Percentiles rank a stretch among this genome's conserved stretches.
Conservation (phyloP, 1,140 invertebrate species). For the Apis laboriosa region DNA sequence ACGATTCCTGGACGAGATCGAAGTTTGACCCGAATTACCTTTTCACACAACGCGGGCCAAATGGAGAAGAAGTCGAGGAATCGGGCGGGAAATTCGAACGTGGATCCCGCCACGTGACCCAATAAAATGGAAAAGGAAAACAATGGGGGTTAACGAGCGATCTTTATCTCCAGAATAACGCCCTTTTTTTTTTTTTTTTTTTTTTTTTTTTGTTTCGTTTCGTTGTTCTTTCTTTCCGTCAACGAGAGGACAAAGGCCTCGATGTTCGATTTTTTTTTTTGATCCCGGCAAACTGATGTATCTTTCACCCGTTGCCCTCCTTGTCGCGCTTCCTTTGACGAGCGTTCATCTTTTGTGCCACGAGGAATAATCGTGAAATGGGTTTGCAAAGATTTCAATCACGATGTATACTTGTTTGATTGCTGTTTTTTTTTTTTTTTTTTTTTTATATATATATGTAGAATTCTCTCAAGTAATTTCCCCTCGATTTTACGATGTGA, state of each 20-base stretch:
- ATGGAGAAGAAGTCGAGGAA: not conserved
- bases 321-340: not conserved
- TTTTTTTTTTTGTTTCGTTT: not conserved
- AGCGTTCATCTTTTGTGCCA: not conserved
- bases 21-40: not conserved
- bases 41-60: not conserved
- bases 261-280: not conserved
- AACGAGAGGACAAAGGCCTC: not conserved
- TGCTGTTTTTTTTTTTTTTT: not conserved
- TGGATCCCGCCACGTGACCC: not conserved
- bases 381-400: not conserved
- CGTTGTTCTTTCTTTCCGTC: not conserved
- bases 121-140: not conserved
- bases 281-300: not conserved
- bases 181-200: not conserved
- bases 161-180: not conserved
- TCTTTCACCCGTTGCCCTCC: not conserved
- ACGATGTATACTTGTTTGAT: not conserved
- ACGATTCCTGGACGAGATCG: not conserved
- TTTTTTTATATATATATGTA: too few species aligned
- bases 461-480: too few species aligned
- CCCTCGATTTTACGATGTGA: too few species aligned
- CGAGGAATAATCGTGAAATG: not conserved
- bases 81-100: not conserved
- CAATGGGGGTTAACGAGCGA: constrained; percentile 3